phyloP scores from a whole-genome alignment of 1,140 invertebrate species.

The Pissodes strobi region DNA sequence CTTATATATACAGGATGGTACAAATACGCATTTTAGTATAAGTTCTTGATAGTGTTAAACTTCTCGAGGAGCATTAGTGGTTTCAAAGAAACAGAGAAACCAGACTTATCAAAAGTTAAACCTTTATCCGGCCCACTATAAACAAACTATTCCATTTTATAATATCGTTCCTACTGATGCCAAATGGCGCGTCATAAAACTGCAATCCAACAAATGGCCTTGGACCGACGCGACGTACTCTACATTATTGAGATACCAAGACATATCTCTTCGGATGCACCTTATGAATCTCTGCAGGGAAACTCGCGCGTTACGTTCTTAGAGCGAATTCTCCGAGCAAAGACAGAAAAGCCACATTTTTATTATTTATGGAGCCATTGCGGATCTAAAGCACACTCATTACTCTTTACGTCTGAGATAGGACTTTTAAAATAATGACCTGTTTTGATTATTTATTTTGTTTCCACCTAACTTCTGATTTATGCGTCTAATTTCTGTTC shows the following conservation, averaged over 20 bases:
- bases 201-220: background rate
- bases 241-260: background rate
- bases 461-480: constrained; percentile 13
- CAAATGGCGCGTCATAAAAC: background rate
- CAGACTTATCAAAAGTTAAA: no score
- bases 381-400: constrained; percentile 15
- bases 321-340: constrained; percentile 1
- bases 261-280: background rate
- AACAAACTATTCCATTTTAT: no score
- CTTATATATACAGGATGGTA: no score
- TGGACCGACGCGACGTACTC: no score
- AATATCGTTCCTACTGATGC: no score
- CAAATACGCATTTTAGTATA: no score
- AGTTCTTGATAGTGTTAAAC: no score
- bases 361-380: constrained; percentile 32
- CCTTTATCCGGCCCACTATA: no score
- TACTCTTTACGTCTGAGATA: constrained; percentile 32
- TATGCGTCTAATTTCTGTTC: constrained; percentile 7
- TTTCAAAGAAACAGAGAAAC: no score
- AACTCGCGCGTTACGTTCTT: constrained; percentile 1
- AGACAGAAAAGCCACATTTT: constrained; percentile 31
- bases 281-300: constrained; percentile 3
- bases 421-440: constrained; percentile 29
- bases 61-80: no score
- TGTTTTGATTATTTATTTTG: constrained; percentile 33